phyloP scores from a whole-genome alignment of 92 coral and sea anemone species.

The Zoanthus sansibaricus region DNA sequence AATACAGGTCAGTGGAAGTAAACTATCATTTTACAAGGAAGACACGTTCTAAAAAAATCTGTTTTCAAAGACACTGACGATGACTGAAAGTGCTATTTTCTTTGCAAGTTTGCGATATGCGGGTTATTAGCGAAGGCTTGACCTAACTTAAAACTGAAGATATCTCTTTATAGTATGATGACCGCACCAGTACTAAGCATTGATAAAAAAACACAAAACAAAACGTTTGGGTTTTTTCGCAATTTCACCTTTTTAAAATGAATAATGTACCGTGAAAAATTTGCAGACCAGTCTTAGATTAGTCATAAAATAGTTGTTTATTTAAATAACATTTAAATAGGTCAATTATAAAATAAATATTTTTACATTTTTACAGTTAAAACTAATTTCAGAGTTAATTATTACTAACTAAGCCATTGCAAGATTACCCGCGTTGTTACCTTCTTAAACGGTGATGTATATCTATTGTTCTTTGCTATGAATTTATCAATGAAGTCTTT shows the following conservation, averaged over 20 bases:
- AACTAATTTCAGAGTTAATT: neutral
- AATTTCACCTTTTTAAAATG: neutral
- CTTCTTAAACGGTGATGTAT: neutral
- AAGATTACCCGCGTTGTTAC: no score
- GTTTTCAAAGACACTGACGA: neutral
- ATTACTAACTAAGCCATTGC: no score
- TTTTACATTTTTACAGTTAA: neutral
- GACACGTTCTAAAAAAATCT: neutral
- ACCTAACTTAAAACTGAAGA: neutral
- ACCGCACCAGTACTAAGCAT: neutral
- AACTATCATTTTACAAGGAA: constrained; percentile 9
- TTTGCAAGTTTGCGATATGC: neutral
- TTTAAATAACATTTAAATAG: neutral
- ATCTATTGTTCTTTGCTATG: neutral
- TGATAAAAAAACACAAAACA: neutral
- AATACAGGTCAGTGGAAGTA: constrained; percentile 1
- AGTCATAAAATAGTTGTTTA: constrained; percentile 6
- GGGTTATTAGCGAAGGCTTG: neutral
- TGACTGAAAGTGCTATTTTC: neutral
- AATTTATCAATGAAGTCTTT: neutral
- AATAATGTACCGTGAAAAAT: no score
- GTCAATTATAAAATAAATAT: neutral
- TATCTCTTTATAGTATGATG: neutral
- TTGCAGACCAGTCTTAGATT: neutral
- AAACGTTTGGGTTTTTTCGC: neutral